Evolutionary conservation across 2,888 invertebrate genomes (phyloP).

Genomic region (Sisyra nigra): DNA sequence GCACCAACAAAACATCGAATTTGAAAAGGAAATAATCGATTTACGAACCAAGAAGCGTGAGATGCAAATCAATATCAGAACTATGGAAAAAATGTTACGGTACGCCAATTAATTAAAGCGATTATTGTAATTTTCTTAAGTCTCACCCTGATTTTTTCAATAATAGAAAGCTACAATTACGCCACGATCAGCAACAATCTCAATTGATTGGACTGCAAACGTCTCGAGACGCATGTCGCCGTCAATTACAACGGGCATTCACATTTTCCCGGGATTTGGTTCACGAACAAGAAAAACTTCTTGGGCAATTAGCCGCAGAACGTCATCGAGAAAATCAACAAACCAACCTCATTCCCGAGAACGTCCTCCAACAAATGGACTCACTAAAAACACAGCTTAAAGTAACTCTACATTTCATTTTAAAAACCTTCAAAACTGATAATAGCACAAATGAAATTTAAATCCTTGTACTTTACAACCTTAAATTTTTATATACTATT

Average conservation of each 20-base stretch:
- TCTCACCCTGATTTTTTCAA: too few species aligned
- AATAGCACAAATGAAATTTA: not conserved
- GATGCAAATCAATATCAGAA: conserved; percentile 32
- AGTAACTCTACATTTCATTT: conserved; percentile 19
- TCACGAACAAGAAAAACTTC: conserved; percentile 32
- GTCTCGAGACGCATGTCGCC: conserved; percentile 32
- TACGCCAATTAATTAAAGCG: conserved; percentile 13
- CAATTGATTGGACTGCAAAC: conserved; percentile 29
- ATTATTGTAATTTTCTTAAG: too few species aligned
- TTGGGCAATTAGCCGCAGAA: conserved; percentile 15
- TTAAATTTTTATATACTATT: not conserved
- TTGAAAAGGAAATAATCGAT: conserved; percentile 31
- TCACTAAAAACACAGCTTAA: conserved; percentile 31
- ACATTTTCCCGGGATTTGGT: conserved; percentile 34
- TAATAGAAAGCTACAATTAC: conserved; percentile 29
- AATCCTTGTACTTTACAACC: not conserved
- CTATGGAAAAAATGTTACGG: conserved; percentile 33
- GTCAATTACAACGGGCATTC: conserved; percentile 34
- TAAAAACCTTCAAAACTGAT: not conserved
- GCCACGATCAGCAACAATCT: conserved; percentile 29
- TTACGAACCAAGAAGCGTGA: conserved; percentile 30
- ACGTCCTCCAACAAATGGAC: conserved; percentile 29
- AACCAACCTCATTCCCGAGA: too few species aligned
- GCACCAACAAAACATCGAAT: conserved; percentile 26
- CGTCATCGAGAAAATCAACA: conserved; percentile 20